phyloP scores from a whole-genome alignment of 1,140 invertebrate genomes.

The Lucilia sericata region DNA sequence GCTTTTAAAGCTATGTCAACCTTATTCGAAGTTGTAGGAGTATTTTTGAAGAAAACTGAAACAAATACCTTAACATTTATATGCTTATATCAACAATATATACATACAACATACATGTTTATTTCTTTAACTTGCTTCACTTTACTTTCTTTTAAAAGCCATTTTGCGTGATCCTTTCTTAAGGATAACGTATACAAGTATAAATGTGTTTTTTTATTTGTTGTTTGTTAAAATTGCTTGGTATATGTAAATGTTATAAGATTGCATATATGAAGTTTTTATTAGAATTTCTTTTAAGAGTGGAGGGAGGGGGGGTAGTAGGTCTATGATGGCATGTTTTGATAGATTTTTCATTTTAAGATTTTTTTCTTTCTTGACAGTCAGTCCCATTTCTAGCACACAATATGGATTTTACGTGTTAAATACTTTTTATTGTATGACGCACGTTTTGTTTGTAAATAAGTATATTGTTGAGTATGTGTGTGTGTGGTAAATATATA shows the following conservation, averaged over 20 bases:
- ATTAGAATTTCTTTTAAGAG: slow-evolving; percentile 16
- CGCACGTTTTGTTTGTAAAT: neutral
- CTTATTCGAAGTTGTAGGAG: no score
- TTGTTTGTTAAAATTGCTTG: no score
- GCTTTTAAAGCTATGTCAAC: no score
- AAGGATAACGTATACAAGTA: neutral
- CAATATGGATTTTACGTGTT: slow-evolving; percentile 10
- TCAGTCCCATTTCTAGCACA: neutral
- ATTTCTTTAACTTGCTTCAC: neutral
- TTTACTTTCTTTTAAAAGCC: slow-evolving; percentile 2
- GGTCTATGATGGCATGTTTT: slow-evolving; percentile 26
- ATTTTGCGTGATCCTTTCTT: slow-evolving; percentile 24
- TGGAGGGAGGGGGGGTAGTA: no score
- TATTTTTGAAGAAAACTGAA: no score
- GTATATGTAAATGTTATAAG: neutral
- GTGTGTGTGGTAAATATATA: no score
- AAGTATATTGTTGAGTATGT: neutral
- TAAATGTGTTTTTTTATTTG: neutral
- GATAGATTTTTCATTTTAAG: slow-evolving; percentile 17
- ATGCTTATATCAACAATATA: neutral
- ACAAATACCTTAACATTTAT: neutral
- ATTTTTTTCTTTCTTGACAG: neutral
- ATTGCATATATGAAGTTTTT: slow-evolving; percentile 5
- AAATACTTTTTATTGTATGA: slow-evolving; percentile 27
- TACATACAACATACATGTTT: neutral